Base-by-base conservation (phyloP, 1,140 invertebrate genomes). In the Sycobia sp. region DNA sequence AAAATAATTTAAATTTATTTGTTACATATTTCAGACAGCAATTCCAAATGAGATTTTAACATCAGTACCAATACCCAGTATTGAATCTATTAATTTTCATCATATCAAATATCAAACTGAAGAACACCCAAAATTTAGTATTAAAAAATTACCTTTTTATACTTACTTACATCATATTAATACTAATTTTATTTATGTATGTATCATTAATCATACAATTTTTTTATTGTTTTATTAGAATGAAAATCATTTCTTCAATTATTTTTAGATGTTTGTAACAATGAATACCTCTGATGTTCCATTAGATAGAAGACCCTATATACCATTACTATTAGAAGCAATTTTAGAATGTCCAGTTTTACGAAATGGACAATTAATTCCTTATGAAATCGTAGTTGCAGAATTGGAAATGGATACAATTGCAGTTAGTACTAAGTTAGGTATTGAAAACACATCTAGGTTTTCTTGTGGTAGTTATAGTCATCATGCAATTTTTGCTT, bases 121-220 rank as follows among this genome's bases (percentile, higher is more conserved):
- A n/a, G 77, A 85, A 58, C 86, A 87, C 73, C 76, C 86, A 4
- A 74, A 83, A 68, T 86, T 92, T 65, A 84, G 88, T 72, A 76
- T 91, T 10, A 76, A 78, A 10, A 79, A 88, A 43, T 74, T 91
- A n/a, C 90, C 91, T 20, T 81, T 93, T 53, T 89, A 86, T 71
- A 89, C 91, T 3, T 88, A 91, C 67, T 81, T 94, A 44, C 90
- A 95, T 83, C 86, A 92, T 71, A 80, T 93, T 11, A 86, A 90
- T 62, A 92, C 91, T 1, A 92, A 92, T 73, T 95, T 95, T 83
- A 86, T 94, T 66, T 90, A 93, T 81, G 92, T 94, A 76, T 86
- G 88, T 86, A 36, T 61, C 57, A 7, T 43, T 51, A 58, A 20
- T 38, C 59, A 29, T 25, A 22, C 16, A 11, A 36, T 38, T 27